Evolutionary conservation across 2,113 vertebrate species (phyloP), one percentile per base, ranked within the genome.

Genomic region (Cranoglanis bouderius): DNA sequence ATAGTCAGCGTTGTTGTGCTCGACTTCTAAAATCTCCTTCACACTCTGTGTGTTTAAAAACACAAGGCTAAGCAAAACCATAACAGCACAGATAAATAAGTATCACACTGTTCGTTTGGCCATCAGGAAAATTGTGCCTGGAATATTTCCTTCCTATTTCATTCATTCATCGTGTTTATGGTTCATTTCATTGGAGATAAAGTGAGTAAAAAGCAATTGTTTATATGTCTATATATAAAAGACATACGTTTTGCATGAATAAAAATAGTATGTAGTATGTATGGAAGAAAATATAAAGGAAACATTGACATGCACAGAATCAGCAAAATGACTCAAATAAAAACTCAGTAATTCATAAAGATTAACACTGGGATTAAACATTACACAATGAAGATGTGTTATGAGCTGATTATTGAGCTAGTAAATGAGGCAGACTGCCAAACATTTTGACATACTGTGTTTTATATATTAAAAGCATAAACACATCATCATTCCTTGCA

Each of bases 21-120:
- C 59, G 72, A 88, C 87, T 88, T 78, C 61, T 59, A 70, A 88
- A 85, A 85, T 81, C 83, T 81, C 72, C 70, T 85, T 85, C 74
- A 80, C 82, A 88, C 38, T n/a, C 29, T 19, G 24, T 72, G 84
- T 49, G 53, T 49, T 57, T 72, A 38, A 40, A 83, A n/a, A 46
- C 38, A 88, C 32, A 5, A 67, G 0, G n/a, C 81, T 84, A 84
- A 38, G 81, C 80, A 40, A 32, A 78, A 82, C 59, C 24, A 59
- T 70, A 80, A n/a, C 63, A 70, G 43, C n/a, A 29, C 32, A 16
- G 51, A 72, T 51, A 85, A 81, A 88, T 81, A n/a, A 70, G 38
- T 19, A 77, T 32, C 29, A 46, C 55, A 7, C 4, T 46, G 72
- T 78, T 77, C 24, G 85, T 78, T 46, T 59, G 72, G 49, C 13